These are phyloP conservation scores for Diadumene lineata DNA, from an alignment of 92 coral and sea anemone species.

Conservation along the genomic window DNA sequence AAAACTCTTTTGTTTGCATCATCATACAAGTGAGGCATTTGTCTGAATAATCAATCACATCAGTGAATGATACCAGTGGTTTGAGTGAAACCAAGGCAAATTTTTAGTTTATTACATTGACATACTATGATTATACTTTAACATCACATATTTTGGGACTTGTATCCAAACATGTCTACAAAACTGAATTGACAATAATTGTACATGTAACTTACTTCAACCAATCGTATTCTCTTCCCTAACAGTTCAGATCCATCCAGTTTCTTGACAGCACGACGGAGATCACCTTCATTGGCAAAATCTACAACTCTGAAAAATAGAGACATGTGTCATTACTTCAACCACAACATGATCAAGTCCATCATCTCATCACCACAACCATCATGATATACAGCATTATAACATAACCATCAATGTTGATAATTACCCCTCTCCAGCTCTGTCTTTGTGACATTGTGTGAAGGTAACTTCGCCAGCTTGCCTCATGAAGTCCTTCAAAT, in stretches of 20 bases:
- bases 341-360: background rate
- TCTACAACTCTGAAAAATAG: slow-evolving; percentile 71
- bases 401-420: background rate
- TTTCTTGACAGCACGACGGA: slow-evolving; percentile 88
- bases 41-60: no score
- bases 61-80: no score
- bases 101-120: no score
- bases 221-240: slow-evolving; percentile 82
- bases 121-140: background rate
- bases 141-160: background rate
- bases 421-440: slow-evolving; percentile 94
- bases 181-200: background rate
- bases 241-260: slow-evolving; percentile 91
- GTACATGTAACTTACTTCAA: slow-evolving; percentile 91
- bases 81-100: no score
- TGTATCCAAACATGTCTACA: no score
- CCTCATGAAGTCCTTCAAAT: slow-evolving; percentile 95
- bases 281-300: slow-evolving; percentile 84
- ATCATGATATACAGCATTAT: background rate
- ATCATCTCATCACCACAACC: background rate
- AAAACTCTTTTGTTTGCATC: no score
- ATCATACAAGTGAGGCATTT: no score
- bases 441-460: slow-evolving; percentile 95
- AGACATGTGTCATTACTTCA: background rate
- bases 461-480: slow-evolving; percentile 98